These are phyloP conservation scores for Agonopterix alstromeriana DNA, from an alignment of 2,888 invertebrate genomes.

Conservation along the genomic window DNA sequence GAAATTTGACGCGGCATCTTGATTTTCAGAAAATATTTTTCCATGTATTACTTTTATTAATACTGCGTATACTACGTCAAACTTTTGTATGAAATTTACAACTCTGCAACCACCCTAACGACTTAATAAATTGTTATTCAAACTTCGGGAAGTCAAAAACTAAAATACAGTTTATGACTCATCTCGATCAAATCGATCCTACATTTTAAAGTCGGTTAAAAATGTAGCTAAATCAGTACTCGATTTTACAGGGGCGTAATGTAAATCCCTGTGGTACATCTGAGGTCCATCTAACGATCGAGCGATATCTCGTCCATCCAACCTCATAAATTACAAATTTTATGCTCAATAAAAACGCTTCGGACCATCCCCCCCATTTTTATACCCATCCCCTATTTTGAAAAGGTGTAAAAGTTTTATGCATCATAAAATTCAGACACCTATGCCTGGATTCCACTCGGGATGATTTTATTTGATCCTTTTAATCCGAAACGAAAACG, in stretches of 20 bases:
- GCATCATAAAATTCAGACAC: conserved; percentile 35
- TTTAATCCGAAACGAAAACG: conserved; percentile 17
- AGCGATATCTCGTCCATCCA: conserved; percentile 11
- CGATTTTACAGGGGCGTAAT: not conserved
- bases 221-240: no score
- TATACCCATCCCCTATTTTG: conserved; percentile 23
- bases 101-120: no score
- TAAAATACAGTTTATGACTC: no score
- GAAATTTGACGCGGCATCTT: no score
- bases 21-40: no score
- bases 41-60: no score
- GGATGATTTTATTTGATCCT: conserved; percentile 31
- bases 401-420: conserved; percentile 54
- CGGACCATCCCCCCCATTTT: conserved; percentile 7
- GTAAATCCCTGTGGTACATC: conserved; percentile 14
- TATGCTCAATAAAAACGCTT: conserved; percentile 33
- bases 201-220: no score
- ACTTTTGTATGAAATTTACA: no score
- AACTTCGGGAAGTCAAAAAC: no score
- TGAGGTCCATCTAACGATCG: conserved; percentile 11
- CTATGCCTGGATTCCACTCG: conserved; percentile 26
- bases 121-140: no score
- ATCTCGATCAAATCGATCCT: no score
- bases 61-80: no score
- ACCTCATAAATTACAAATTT: conserved; percentile 55